Percentiles rank a stretch among this genome's conserved stretches.
Conservation (phyloP, 2,888 invertebrate species). For the Liopterus haemorrhoidalis region DNA sequence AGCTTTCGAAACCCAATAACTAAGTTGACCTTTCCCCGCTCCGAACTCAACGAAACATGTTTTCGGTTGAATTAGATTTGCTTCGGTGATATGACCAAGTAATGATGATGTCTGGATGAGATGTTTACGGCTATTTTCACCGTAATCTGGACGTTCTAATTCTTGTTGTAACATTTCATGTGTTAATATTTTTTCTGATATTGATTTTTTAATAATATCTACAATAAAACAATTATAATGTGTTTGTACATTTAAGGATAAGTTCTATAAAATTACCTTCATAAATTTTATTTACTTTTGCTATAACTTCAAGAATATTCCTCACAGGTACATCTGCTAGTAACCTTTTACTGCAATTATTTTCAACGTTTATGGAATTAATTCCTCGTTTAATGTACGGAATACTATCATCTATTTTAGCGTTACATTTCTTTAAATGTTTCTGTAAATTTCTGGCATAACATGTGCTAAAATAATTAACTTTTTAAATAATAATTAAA, state of each 20-base stretch:
- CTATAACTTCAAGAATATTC: slow-evolving; percentile 44
- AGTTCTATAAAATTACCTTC: too few relatives aligned
- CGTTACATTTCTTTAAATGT: slow-evolving; percentile 70
- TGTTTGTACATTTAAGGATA: too few relatives aligned
- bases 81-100: slow-evolving; percentile 60
- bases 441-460: slow-evolving; percentile 61
- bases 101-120: slow-evolving; percentile 73
- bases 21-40: slow-evolving; percentile 82
- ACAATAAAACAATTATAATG: slow-evolving; percentile 1
- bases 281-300: slow-evolving; percentile 46
- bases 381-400: slow-evolving; percentile 52
- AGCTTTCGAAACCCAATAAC: slow-evolving; percentile 67
- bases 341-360: slow-evolving; percentile 32
- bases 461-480: slow-evolving; percentile 53
- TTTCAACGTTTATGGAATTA: slow-evolving; percentile 44
- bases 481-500: slow-evolving; percentile 9
- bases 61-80: slow-evolving; percentile 53
- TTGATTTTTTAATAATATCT: slow-evolving; percentile 39
- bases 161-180: slow-evolving; percentile 50
- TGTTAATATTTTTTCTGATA: slow-evolving; percentile 43
- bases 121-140: slow-evolving; percentile 63
- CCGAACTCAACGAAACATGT: slow-evolving; percentile 82
- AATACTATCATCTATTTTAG: slow-evolving; percentile 49
- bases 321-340: slow-evolving; percentile 43
- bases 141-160: slow-evolving; percentile 51